Evolutionary conservation across 2,888 invertebrate species (phyloP), one percentile per base, ranked within the genome.

Genomic region (Lysandra coridon): DNA sequence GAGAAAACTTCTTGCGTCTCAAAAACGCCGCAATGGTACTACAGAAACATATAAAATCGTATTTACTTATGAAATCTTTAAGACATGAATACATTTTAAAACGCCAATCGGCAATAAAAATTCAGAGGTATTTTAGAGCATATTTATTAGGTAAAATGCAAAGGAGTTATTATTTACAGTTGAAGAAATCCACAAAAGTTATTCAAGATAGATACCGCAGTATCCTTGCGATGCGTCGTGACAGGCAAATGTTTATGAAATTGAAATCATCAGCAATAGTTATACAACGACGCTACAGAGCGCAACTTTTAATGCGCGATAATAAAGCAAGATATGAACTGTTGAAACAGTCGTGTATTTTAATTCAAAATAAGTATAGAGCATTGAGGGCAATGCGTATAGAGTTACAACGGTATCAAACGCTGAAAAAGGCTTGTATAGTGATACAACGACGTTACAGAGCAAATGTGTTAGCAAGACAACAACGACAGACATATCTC

Each of bases 11-110:
- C 83, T 79, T 92, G 1, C 81, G 85, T 44, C 82, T 91, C 17
- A 93, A 90, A 80, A 85, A 89, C 10, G 90, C 95, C 4, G 85
- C 88, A 0, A 83, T 93, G 2, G 85, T 86, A 12, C 86, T 97
- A 77, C 96, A 96, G 85, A 89, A 84, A 0, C 88, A 90, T 81
- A 90, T 94, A 83, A 93, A 93, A 81, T 90, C 95, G 0, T 89
- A 87, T 81, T 82, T 87, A 73, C 77, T 83, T 0, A 91, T 89
- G 87, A 90, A 87, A 82, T 82, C 83, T 80, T 82, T 84, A 5
- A 86, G 87, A 81, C 79, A 81, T 5, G 74, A 85, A 23, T 95
- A 89, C 80, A 37, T 87, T 1, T 80, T 75, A 0, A 83, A 88
- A 76, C 87, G 86, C 79, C 86, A 84, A 40, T 87, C 92, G n/a